phyloP scores from a whole-genome alignment of 2,888 invertebrate species.

The Sinelater perroti region DNA sequence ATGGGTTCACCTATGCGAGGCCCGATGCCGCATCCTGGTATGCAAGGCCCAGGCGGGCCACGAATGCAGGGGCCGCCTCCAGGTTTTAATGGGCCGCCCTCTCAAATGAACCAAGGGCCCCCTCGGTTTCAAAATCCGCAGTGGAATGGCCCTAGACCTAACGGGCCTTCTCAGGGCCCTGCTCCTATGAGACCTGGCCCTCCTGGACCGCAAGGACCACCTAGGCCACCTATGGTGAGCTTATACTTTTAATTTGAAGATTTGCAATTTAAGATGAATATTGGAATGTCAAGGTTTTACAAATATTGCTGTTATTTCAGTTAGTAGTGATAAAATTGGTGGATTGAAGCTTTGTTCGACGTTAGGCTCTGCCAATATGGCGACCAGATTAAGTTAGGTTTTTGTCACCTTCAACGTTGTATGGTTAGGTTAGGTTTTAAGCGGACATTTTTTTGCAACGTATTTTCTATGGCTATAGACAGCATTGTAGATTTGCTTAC shows the following conservation, averaged over 20 bases:
- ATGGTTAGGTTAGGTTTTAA: too few species aligned
- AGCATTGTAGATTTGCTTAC: too few species aligned
- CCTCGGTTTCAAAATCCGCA: constrained; percentile 70
- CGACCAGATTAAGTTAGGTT: not conserved
- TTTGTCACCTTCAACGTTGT: too few species aligned
- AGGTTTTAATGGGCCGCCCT: constrained; percentile 67
- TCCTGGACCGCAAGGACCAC: constrained; percentile 67
- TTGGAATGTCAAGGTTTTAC: not conserved
- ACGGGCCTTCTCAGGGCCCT: constrained; percentile 61
- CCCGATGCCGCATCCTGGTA: constrained; percentile 61
- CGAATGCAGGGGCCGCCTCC: constrained; percentile 68
- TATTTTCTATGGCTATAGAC: too few species aligned
- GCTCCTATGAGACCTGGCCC: constrained; percentile 65
- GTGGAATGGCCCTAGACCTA: constrained; percentile 68
- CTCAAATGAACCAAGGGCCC: constrained; percentile 65
- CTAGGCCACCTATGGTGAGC: constrained; percentile 68
- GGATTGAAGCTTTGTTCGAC: too few species aligned
- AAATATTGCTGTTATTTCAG: too few species aligned
- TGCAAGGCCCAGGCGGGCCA: constrained; percentile 65
- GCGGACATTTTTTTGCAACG: too few species aligned
- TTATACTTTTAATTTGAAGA: constrained; percentile 10
- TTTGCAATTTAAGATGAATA: constrained; percentile 15
- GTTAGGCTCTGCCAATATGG: not conserved
- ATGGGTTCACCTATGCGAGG: constrained; percentile 61
- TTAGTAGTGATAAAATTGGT: too few species aligned